Evolutionary conservation across 2,113 vertebrate species (phyloP).

Genomic region (Erythrocercus mccallii): DNA sequence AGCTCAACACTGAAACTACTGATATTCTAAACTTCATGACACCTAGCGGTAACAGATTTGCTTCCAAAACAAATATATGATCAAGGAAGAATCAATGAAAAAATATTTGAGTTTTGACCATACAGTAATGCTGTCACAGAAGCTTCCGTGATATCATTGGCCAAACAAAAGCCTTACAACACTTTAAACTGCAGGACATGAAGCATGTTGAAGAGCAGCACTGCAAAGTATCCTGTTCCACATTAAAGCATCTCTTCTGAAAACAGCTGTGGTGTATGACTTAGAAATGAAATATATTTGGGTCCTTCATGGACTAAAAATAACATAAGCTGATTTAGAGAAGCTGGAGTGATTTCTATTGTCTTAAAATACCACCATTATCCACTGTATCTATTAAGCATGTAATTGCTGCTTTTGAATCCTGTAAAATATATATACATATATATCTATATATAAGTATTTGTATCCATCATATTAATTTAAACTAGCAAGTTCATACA

Average conservation of each 20-base stretch:
- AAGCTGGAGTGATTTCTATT: neutral
- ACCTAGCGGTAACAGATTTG: neutral
- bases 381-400: neutral
- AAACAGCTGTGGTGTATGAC: neutral
- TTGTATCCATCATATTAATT: neutral
- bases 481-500: neutral
- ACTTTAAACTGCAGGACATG: neutral
- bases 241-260: neutral
- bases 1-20: neutral
- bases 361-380: slow-evolving; percentile 6
- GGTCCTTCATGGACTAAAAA: neutral
- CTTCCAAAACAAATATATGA: neutral
- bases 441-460: neutral
- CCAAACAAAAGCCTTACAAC: neutral
- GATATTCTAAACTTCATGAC: neutral
- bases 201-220: neutral
- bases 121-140: neutral
- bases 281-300: neutral
- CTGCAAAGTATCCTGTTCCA: neutral
- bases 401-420: neutral
- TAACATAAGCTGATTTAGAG: neutral
- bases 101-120: neutral
- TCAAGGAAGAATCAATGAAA: neutral
- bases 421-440: neutral
- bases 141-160: neutral